Conservation (phyloP, 2,888 invertebrate species). For the Escarpia spicata region DNA sequence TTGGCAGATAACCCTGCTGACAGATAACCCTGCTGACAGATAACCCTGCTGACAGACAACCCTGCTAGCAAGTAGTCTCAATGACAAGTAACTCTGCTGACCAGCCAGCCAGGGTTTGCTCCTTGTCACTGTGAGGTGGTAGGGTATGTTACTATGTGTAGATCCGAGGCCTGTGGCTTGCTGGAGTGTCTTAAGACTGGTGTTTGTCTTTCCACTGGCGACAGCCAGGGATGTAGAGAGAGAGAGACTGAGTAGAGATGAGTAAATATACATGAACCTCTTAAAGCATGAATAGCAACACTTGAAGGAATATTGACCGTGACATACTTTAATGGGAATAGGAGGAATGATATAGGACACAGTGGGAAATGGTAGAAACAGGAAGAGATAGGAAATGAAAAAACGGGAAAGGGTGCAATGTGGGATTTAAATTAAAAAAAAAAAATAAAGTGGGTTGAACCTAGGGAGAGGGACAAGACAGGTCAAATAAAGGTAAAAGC, state of each 20-base stretch:
- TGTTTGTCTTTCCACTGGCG: background rate
- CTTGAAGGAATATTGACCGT: background rate
- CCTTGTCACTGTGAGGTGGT: background rate
- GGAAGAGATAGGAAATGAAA: background rate
- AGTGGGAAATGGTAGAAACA: background rate
- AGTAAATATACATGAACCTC: background rate
- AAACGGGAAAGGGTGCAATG: background rate
- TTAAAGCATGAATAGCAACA: background rate
- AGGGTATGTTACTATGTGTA: background rate
- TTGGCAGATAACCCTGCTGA: background rate
- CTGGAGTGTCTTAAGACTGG: background rate
- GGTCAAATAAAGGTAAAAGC: background rate
- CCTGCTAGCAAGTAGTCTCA: background rate
- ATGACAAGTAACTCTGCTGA: background rate
- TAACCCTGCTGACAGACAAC: background rate
- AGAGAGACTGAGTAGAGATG: background rate
- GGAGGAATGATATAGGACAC: background rate
- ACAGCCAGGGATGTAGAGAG: background rate
- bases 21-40: background rate
- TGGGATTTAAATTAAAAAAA: too few relatives aligned
- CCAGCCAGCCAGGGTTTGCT: background rate
- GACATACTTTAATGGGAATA: background rate
- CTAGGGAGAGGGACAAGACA: background rate
- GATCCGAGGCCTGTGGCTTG: background rate
- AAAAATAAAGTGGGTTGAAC: background rate